Base-by-base conservation (phyloP, 2,888 invertebrate species). In the Sphaerophoria rueppellii region DNA sequence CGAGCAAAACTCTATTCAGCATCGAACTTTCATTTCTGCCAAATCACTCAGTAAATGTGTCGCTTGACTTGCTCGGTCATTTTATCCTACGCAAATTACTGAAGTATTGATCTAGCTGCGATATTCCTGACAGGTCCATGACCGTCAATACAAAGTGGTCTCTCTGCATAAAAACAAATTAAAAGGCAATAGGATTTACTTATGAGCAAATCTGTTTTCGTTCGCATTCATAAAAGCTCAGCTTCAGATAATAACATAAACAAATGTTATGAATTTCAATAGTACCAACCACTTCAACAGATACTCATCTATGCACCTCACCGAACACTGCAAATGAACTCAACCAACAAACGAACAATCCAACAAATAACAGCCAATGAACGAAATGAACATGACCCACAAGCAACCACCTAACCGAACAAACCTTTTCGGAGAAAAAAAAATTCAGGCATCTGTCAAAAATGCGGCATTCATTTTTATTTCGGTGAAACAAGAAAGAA, bases 321-420 rank as follows among this genome's bases (percentile, higher is more conserved):
- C 16, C 14, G 55, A 80, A 83, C 83, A 71, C 80, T 61, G 5
- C 6, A 50, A 65, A 50, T 65, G 50, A 65, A 63, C 24, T 24
- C 24, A 24, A 24, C 48, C 63, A 50, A 14, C 34, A 7, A 71
- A 48, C 65, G 40, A 74, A 65, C 61, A 52, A 65, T 34, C 48
- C 24, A 24, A 60, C 61, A 73, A 69, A 61, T 63, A 74, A 57
- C 65, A 52, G 43, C 60, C 12, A 60, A 60, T 57, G 35, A 37
- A 57, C 12, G 37, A 67, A 35, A 9, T 9, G 12, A 12, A 48
- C 43, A 52, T 57, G 43, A 54, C 73, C 46, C 48, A 46, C 54
- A 67, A 81, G 81, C 85, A 85, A 70, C 76, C 81, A 81, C 81
- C 76, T 74, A 81, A 85, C 75, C 72, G 73, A 85, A 80, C 85